Percentiles rank a stretch among this genome's conserved stretches.
Conservation (phyloP, 2,113 vertebrate species). For the Stercorarius parasiticus region DNA sequence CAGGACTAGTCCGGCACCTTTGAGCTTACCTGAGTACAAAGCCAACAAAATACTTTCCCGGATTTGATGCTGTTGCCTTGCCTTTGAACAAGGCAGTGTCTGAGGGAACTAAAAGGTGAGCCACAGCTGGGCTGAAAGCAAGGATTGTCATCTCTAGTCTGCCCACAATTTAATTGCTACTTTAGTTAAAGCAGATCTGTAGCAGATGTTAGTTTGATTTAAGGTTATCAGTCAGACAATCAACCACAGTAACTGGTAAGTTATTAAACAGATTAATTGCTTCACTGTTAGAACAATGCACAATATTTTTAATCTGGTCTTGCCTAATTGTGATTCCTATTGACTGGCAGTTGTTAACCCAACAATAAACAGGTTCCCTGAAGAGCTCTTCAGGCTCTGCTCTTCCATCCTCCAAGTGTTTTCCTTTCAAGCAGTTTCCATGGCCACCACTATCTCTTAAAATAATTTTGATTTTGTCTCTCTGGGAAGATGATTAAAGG, state of each 20-base stretch:
- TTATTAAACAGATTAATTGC: neutral
- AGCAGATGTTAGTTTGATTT: neutral
- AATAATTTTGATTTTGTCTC: neutral
- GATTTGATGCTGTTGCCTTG: neutral
- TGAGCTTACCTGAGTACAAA: neutral
- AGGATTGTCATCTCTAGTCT: neutral
- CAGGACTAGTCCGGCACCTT: neutral
- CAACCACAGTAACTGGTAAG: neutral
- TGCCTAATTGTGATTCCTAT: neutral
- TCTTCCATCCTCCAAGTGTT: neutral
- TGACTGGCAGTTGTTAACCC: neutral
- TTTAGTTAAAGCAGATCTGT: neutral
- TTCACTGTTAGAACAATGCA: neutral
- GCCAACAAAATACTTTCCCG: neutral
- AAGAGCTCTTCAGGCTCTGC: neutral
- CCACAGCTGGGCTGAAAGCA: neutral
- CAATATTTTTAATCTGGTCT: neutral
- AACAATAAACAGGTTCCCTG: neutral
- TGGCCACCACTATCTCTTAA: neutral
- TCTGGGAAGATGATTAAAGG: neutral
- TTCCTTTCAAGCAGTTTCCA: neutral
- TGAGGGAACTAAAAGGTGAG: neutral
- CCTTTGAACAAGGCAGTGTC: neutral
- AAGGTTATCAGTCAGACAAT: neutral
- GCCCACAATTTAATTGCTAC: neutral